Conservation (phyloP, 64 coral and sea anemone genomes). For the Montipora efflorescens region DNA sequence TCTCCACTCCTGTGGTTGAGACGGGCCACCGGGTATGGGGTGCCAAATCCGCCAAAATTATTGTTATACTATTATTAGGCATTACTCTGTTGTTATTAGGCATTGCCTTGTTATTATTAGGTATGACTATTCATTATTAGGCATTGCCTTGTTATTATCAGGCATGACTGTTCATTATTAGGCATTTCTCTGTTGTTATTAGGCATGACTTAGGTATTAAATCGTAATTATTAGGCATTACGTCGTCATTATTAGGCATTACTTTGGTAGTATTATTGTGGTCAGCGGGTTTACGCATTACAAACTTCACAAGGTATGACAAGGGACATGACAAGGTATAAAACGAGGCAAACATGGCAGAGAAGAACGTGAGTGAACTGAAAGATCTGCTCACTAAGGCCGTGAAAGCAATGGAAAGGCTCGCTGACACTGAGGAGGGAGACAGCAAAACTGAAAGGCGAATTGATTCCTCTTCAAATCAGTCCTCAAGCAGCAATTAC, state of each 20-base stretch:
- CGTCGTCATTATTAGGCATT: background rate
- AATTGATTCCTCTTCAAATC: background rate
- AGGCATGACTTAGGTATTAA: too few relatives aligned
- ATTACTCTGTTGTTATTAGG: too few relatives aligned
- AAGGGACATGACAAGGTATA: background rate
- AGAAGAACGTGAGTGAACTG: background rate
- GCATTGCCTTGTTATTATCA: background rate
- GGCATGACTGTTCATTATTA: background rate
- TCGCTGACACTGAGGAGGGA: background rate
- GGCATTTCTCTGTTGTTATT: background rate
- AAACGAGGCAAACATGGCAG: background rate
- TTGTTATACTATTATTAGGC: too few relatives aligned
- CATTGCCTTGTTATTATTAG: too few relatives aligned
- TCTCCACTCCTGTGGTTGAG: slow-evolving; percentile 65
- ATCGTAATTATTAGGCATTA: background rate
- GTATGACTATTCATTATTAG: too few relatives aligned
- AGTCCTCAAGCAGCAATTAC: background rate
- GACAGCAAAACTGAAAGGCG: background rate
- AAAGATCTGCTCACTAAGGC: background rate
- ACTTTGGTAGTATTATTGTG: background rate
- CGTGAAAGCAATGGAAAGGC: background rate
- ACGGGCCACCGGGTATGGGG: background rate
- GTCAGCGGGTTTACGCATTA: background rate
- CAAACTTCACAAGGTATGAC: too few relatives aligned
- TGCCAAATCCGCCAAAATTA: too few relatives aligned